A percentile compares a stretch with the other conserved stretches of the same genome.
These are phyloP conservation scores for Megaustenia siamemsis DNA, from an alignment of 2,888 invertebrate genomes.

Conservation along the genomic window DNA sequence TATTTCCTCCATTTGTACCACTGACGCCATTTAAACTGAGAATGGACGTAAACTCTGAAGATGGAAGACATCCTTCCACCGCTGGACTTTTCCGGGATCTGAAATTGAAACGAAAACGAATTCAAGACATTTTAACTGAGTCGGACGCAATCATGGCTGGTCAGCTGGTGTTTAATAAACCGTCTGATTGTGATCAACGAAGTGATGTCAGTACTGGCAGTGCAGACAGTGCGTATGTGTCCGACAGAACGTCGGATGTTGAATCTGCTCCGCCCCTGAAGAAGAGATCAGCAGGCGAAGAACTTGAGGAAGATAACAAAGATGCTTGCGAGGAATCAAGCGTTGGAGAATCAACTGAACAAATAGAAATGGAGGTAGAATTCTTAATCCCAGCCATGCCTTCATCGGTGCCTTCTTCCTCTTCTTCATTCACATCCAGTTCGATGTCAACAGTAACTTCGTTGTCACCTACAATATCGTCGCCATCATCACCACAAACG, in stretches of 20 bases:
- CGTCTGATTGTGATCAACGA: slow-evolving; percentile 64
- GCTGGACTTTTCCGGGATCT: slow-evolving; percentile 66
- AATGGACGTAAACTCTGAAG: slow-evolving; percentile 35
- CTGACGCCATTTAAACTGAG: slow-evolving; percentile 8
- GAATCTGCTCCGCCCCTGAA: slow-evolving; percentile 50
- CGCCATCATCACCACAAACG: slow-evolving; percentile 56
- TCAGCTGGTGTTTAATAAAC: slow-evolving; percentile 43
- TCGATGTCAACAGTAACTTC: neutral
- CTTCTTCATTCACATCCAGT: slow-evolving; percentile 17
- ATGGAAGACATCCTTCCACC: slow-evolving; percentile 18
- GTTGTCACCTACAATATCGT: neutral
- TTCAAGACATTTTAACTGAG: slow-evolving; percentile 95
- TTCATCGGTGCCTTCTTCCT: slow-evolving; percentile 11
- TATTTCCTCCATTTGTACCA: slow-evolving; percentile 33
- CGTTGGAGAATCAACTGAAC: slow-evolving; percentile 20
- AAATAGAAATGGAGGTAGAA: slow-evolving; percentile 23
- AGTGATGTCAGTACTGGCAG: slow-evolving; percentile 63
- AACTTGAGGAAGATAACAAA: slow-evolving; percentile 23
- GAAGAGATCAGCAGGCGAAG: slow-evolving; percentile 44
- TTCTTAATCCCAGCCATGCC: neutral
- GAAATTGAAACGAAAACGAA: slow-evolving; percentile 97
- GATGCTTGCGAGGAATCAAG: slow-evolving; percentile 13
- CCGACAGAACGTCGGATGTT: slow-evolving; percentile 55
- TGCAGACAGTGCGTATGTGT: slow-evolving; percentile 66
- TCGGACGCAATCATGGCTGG: slow-evolving; percentile 52